These are phyloP conservation scores for Cephalopholis sonnerati DNA, from an alignment of 2,113 vertebrate species.

Conservation along the genomic window DNA sequence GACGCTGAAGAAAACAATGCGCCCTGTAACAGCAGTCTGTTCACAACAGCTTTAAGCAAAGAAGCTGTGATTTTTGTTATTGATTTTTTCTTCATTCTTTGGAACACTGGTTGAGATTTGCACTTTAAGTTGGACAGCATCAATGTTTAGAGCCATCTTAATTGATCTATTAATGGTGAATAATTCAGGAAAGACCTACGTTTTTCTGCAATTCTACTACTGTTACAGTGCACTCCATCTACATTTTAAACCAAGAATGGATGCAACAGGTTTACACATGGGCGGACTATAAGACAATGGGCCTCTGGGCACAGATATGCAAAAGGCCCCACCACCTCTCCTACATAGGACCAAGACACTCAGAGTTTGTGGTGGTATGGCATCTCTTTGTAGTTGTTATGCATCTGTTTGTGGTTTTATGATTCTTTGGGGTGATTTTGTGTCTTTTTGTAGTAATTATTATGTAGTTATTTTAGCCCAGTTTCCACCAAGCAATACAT, in stretches of 20 bases:
- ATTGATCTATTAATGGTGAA: background rate
- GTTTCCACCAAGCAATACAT: too few species aligned
- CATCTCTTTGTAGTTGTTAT: too few species aligned
- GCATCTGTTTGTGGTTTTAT: too few species aligned
- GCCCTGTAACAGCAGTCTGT: background rate
- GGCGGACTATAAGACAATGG: too few species aligned
- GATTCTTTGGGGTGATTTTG: too few species aligned
- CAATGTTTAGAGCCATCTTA: background rate
- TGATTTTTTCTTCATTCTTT: background rate
- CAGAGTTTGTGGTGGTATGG: too few species aligned
- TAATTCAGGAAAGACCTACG: background rate
- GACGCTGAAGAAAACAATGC: slow-evolving; percentile 1
- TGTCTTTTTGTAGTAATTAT: too few species aligned
- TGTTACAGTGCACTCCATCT: background rate
- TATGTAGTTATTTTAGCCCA: too few species aligned
- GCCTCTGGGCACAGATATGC: too few species aligned
- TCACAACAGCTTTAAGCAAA: background rate
- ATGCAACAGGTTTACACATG: too few species aligned
- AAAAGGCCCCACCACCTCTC: too few species aligned
- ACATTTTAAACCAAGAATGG: background rate
- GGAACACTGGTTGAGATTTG: background rate
- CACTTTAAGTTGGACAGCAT: background rate
- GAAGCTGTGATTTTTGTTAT: background rate
- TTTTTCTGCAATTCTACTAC: background rate
- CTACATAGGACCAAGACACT: too few species aligned